These are phyloP conservation scores for Grallaria varia DNA, from an alignment of 2,113 vertebrate species.

Conservation along the genomic window DNA sequence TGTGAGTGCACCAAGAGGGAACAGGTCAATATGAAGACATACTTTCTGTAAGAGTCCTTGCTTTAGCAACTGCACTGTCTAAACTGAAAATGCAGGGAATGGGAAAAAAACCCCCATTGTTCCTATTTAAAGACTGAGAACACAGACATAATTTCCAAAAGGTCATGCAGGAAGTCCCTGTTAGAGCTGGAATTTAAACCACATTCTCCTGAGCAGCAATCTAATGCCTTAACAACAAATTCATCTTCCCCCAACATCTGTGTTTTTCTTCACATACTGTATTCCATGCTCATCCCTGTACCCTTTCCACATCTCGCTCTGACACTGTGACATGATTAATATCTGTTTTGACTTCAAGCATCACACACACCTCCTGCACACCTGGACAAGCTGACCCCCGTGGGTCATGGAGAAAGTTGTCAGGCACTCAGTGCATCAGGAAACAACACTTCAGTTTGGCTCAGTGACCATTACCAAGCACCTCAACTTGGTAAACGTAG, in stretches of 20 bases:
- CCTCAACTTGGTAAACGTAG: neutral
- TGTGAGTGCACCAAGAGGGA: neutral
- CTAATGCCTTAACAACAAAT: neutral
- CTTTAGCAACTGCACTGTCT: neutral
- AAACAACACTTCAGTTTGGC: neutral
- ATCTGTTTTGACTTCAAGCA: neutral
- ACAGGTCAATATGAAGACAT: neutral
- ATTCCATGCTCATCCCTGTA: neutral
- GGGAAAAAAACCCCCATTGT: neutral
- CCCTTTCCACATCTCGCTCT: neutral
- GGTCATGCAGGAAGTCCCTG: neutral
- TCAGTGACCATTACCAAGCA: neutral
- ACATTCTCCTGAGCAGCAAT: neutral
- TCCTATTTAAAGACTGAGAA: neutral
- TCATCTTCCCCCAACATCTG: neutral
- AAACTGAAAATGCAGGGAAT: neutral
- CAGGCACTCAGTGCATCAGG: neutral
- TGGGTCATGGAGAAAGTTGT: neutral
- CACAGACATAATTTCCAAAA: neutral
- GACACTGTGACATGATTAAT: neutral
- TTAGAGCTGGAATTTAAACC: neutral
- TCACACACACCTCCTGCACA: neutral
- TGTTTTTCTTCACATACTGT: neutral
- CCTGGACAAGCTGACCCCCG: fast-evolving
- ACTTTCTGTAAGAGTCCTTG: neutral